Evolutionary conservation across 2,797 vertebrate species (phyloP), one percentile per base, ranked within the genome.

Genomic region (Pyrocephalus nanus): DNA sequence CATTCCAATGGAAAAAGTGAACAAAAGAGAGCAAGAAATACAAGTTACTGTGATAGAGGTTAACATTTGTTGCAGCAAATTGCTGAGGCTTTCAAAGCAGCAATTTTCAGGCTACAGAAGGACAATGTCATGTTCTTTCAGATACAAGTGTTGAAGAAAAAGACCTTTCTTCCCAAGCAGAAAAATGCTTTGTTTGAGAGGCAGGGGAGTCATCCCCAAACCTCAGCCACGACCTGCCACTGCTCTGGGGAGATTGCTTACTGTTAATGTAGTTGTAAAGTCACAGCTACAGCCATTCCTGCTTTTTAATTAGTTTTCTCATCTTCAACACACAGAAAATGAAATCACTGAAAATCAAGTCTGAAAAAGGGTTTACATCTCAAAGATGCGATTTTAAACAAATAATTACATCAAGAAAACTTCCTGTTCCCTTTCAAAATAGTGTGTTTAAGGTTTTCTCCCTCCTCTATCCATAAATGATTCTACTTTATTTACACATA

Each of bases 21-120:
- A 95, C 42, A 96, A 95, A 83, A 86, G 82, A 66, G 12, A 66
- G 40, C 3, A 17, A 75, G 81, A 92, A 81, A 29, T 40, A 75
- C 93, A 72, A 66, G 70, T 48, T 74, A 20, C 76, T 58, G 40
- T 30, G 43, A 69, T 26, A 36, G 54, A 86, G 58, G 70, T 15
- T 75, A 83, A 78, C 73, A 30, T 36, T 45, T 45, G 66, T 21
- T 58, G 62, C 76, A 75, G 66, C 15, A 88, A 95, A 94, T 93
- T 95, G 86, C 79, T 62, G 54, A 20, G 54, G 47, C 42, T 91
- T 72, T 66, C 82, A 86, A 62, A 91, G 69, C 64, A 74, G 65
- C 61, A 83, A 57, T 88, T 96, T 93, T 30, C 69, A 88, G 57
- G 32, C 64, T 71, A 15, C 7, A 18, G 65, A 43, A 83, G 78